Evolutionary conservation across 1,140 invertebrate species (phyloP).

Genomic region (Papilio dardanus): DNA sequence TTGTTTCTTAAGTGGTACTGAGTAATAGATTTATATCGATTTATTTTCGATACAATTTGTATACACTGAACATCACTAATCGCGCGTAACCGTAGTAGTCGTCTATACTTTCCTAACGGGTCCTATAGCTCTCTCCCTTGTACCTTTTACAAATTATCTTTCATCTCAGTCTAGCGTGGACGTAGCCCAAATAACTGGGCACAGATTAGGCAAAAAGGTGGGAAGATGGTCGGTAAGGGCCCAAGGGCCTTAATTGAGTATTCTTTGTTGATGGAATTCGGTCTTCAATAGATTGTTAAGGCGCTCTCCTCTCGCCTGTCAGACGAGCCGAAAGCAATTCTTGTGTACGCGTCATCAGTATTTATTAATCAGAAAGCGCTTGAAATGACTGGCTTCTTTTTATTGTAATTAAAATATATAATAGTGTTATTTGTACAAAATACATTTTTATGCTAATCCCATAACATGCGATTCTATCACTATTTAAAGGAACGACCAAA

Average conservation of each 20-base stretch:
- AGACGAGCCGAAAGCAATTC: slow-evolving; percentile 27
- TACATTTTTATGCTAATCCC: not conserved
- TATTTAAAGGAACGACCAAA: not conserved
- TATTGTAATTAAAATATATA: slow-evolving; percentile 2
- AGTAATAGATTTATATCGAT: slow-evolving; percentile 1
- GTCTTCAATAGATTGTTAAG: slow-evolving; percentile 38
- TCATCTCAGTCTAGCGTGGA: slow-evolving; percentile 54
- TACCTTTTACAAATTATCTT: slow-evolving; percentile 34
- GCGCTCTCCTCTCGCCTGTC: slow-evolving; percentile 35
- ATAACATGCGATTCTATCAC: not conserved
- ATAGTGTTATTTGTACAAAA: not conserved
- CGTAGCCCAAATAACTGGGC: slow-evolving; percentile 55
- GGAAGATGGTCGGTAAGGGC: slow-evolving; percentile 51
- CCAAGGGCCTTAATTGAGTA: slow-evolving; percentile 55
- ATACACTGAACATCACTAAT: slow-evolving; percentile 50
- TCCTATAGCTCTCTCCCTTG: slow-evolving; percentile 49
- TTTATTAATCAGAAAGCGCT: slow-evolving; percentile 11
- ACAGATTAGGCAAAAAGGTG: slow-evolving; percentile 55
- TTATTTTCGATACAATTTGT: not conserved
- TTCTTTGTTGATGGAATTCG: slow-evolving; percentile 47
- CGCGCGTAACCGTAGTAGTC: slow-evolving; percentile 69
- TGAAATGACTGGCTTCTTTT: slow-evolving; percentile 1
- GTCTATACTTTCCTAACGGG: slow-evolving; percentile 68
- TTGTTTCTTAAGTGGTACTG: not conserved
- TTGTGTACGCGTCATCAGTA: slow-evolving; percentile 28